Evolutionary conservation across 1,140 invertebrate genomes (phyloP).

Genomic region (Drosophila azteca): DNA sequence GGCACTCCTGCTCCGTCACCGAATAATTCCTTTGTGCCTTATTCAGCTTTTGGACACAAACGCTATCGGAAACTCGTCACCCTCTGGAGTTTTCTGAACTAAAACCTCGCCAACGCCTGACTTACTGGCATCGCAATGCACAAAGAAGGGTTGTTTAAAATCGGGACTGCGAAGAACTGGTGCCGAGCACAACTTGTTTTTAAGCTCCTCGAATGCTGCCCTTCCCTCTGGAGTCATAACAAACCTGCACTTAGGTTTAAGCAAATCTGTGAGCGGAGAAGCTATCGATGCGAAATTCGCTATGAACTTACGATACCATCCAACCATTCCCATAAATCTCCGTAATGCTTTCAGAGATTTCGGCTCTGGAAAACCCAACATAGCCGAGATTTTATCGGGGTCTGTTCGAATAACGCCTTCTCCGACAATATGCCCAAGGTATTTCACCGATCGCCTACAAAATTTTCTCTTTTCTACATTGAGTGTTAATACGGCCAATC

Average conservation of each 20-base stretch:
- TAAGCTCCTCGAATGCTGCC: background rate
- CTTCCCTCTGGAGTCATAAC: background rate
- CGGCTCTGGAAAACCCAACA: background rate
- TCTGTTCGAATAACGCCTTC: slow-evolving; percentile 11
- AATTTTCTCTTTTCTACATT: slow-evolving; percentile 19
- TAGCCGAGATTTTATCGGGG: slow-evolving; percentile 9
- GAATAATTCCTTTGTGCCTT: no score
- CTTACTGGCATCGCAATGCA: no score
- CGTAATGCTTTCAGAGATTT: background rate
- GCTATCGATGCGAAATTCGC: background rate
- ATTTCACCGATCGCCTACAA: slow-evolving; percentile 4
- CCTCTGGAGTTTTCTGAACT: no score
- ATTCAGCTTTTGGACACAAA: no score
- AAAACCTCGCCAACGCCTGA: no score
- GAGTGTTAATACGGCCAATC: background rate
- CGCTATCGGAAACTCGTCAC: no score
- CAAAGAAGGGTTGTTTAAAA: no score
- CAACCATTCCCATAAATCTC: background rate
- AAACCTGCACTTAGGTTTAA: background rate
- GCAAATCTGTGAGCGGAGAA: background rate
- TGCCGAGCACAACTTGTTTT: no score
- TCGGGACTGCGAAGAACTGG: no score
- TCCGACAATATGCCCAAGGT: slow-evolving; percentile 12
- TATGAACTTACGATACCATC: background rate
- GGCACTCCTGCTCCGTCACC: no score